phyloP scores from a whole-genome alignment of 2,888 invertebrate species.

The Cenopis cana region DNA sequence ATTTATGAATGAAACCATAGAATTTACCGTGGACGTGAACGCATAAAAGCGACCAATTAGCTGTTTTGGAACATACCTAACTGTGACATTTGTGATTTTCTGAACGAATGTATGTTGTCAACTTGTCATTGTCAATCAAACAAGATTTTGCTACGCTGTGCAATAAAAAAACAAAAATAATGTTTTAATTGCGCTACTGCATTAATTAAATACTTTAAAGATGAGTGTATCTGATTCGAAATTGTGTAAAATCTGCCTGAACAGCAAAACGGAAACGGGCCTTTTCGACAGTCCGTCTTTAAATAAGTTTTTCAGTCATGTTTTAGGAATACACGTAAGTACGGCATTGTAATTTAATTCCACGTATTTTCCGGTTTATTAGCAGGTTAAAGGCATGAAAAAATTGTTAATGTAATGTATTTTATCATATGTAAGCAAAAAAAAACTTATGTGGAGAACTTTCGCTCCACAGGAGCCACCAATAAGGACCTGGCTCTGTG shows the following conservation, averaged over 20 bases:
- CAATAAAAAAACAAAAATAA: slow-evolving; percentile 1
- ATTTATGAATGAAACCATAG: no score
- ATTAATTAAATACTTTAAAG: not conserved
- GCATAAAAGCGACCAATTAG: no score
- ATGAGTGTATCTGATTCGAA: slow-evolving; percentile 36
- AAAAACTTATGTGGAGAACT: no score
- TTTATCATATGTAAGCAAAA: no score
- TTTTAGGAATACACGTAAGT: slow-evolving; percentile 33
- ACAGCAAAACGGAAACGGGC: slow-evolving; percentile 9
- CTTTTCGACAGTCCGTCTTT: slow-evolving; percentile 14
- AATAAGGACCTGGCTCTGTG: slow-evolving; percentile 21
- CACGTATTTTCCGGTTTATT: not conserved
- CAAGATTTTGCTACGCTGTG: not conserved
- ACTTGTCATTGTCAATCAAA: not conserved
- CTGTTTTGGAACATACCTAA: no score
- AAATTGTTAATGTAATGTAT: no score
- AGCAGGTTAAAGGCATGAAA: no score
- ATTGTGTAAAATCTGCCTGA: slow-evolving; percentile 35
- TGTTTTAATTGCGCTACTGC: not conserved
- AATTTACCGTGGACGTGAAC: no score
- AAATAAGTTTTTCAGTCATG: slow-evolving; percentile 34
- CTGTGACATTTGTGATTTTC: not conserved
- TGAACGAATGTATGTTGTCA: slow-evolving; percentile 3
- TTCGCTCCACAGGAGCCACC: slow-evolving; percentile 15
- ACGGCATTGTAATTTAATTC: not conserved